Evolutionary conservation across 53 echinoderm and acorn worm species (phyloP).

Genomic region (Paracentrotus lividus): DNA sequence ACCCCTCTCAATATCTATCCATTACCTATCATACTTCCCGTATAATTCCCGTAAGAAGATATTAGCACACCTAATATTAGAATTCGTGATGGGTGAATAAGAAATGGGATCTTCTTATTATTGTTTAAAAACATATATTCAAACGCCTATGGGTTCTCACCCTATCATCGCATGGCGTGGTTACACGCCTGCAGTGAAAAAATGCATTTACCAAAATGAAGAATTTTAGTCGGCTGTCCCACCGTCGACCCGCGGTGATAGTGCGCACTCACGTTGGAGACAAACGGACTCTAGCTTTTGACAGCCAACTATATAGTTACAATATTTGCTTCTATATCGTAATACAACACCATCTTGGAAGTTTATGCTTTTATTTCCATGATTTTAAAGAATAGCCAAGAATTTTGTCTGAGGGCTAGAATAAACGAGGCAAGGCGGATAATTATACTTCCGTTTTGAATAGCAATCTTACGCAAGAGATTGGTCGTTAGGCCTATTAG

Average conservation of each 20-base stretch:
- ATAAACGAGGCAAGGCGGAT: not conserved
- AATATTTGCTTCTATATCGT: not conserved
- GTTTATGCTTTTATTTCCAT: not conserved
- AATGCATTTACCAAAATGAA: constrained; percentile 32
- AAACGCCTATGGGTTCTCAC: not conserved
- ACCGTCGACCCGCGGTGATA: not conserved
- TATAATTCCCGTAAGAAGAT: not conserved
- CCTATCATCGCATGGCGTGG: not conserved
- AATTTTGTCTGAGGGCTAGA: not conserved
- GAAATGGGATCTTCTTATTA: not conserved
- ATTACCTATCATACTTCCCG: not conserved
- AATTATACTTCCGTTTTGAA: not conserved
- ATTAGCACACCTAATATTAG: not conserved
- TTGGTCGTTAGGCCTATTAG: not conserved
- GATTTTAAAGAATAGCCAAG: not conserved
- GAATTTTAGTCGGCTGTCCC: not conserved
- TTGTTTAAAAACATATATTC: not conserved
- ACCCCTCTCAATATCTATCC: not conserved
- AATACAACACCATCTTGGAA: not conserved
- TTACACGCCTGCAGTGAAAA: not conserved
- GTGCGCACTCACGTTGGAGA: not conserved
- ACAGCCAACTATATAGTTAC: not conserved
- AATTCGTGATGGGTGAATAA: not conserved
- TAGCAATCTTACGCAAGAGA: not conserved
- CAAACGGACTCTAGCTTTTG: not conserved